These are phyloP conservation scores for Drosophila prostipennis DNA, from an alignment of 2,888 invertebrate genomes.

Conservation along the genomic window DNA sequence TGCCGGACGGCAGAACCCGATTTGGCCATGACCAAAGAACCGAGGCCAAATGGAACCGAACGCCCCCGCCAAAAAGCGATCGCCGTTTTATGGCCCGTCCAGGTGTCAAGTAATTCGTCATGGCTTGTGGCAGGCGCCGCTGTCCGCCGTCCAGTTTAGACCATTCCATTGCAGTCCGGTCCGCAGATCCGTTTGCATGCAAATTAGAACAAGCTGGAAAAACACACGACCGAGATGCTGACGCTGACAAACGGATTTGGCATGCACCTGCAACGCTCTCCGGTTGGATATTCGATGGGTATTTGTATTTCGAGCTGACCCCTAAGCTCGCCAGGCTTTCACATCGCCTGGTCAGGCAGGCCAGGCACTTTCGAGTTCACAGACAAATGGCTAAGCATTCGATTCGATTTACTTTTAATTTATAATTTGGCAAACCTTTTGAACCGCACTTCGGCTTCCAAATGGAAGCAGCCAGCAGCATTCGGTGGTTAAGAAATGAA, in stretches of 20 bases:
- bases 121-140: slow-evolving; percentile 56
- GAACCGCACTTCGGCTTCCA: slow-evolving; percentile 59
- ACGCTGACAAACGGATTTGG: slow-evolving; percentile 74
- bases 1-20: slow-evolving; percentile 2
- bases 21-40: slow-evolving; percentile 5
- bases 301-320: slow-evolving; percentile 44
- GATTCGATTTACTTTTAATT: slow-evolving; percentile 81
- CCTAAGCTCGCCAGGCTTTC: slow-evolving; percentile 64
- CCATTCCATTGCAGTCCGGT: slow-evolving; percentile 38
- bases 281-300: slow-evolving; percentile 10
- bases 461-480: slow-evolving; percentile 41
- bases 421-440: slow-evolving; percentile 79
- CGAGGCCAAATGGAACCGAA: slow-evolving; percentile 17
- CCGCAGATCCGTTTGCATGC: slow-evolving; percentile 75
- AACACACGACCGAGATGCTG: slow-evolving; percentile 56
- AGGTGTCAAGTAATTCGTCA: slow-evolving; percentile 68
- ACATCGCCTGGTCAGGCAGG: slow-evolving; percentile 45
- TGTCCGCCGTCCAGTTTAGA: slow-evolving; percentile 12
- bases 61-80: slow-evolving; percentile 53
- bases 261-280: slow-evolving; percentile 61
- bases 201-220: slow-evolving; percentile 72
- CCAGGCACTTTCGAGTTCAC: slow-evolving; percentile 71
- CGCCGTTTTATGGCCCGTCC: slow-evolving; percentile 36
- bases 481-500: slow-evolving; percentile 64
- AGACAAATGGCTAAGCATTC: slow-evolving; percentile 75